Base-by-base conservation (phyloP, 2,797 vertebrate species). In the Alosa sapidissima region DNA sequence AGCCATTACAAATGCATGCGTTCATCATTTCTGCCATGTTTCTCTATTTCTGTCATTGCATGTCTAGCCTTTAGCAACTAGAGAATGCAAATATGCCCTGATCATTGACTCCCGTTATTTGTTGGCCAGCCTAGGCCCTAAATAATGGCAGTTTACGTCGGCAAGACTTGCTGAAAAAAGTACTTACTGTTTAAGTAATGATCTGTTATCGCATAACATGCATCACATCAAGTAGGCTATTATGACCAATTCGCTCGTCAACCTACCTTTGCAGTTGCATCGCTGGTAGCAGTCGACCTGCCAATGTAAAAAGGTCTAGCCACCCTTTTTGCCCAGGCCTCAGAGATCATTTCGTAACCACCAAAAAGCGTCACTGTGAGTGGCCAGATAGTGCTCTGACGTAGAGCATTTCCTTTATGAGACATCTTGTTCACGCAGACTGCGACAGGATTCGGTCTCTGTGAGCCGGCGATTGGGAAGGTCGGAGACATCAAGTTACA, bases 401-500 rank as follows among this genome's bases (percentile, higher is more conserved):
- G 88, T 24, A 10, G 0, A 4, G 0, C 16, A 10, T 28, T 87
- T 88, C 87, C 86, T 87, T 86, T 45, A 84, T 1, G 82, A 91
- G 92, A 93, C 92, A 91, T 78, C 72, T 78, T 47, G 72, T 47
- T 47, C 72, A 78, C 41, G 72, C 72, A 78, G 72, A 78, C 72
- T 72, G 62, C 49, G 48, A 21, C 48, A 84, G 49, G 72, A 7
- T 81, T 82, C 92, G 90, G 88, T 81, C 93, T 93, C 91, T 93
- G 89, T 91, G 86, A 90, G 89, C 87, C 19, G n/a, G 47, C 87
- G 89, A 86, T 54, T 83, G 89, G 88, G 72, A 81, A 85, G 83
- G 49, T 87, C 51, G 58, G 88, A 83, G 68, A 88, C 93, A 94
- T 94, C 95, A 94, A 95, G 86, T 95, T 95, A 7, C 81, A 19